Evolutionary conservation across 2,888 invertebrate species (phyloP).

Genomic region (Drosophila tripunctata): DNA sequence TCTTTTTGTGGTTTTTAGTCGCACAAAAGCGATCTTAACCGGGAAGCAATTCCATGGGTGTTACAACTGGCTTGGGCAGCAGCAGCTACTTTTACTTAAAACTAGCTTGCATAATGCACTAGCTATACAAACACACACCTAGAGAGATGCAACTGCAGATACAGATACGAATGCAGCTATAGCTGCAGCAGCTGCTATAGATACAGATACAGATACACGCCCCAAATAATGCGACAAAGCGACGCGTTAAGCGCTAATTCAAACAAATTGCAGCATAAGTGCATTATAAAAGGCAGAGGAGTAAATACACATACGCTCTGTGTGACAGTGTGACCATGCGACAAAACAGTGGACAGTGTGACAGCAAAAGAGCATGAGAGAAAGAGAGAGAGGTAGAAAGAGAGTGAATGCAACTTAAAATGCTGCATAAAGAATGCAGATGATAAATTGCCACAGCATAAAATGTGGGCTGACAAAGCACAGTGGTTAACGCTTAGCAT

Average conservation of each 20-base stretch:
- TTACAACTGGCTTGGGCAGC: constrained; percentile 51
- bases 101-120: constrained; percentile 55
- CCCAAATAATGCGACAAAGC: constrained; percentile 34
- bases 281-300: constrained; percentile 73
- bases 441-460: constrained; percentile 62
- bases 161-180: constrained; percentile 1
- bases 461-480: constrained; percentile 38
- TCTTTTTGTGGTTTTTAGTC: constrained; percentile 17
- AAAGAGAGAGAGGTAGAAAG: no score
- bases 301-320: constrained; percentile 23
- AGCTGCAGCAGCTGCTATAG: not conserved
- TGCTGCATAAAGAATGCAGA: constrained; percentile 38
- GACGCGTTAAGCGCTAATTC: constrained; percentile 64
- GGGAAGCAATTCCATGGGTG: constrained; percentile 61
- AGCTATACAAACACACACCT: constrained; percentile 12
- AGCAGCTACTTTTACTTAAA: constrained; percentile 69
- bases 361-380: constrained; percentile 53
- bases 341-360: constrained; percentile 59
- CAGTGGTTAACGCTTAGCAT: no score
- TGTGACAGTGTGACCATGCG: constrained; percentile 60
- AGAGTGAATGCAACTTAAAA: constrained; percentile 5
- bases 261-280: constrained; percentile 79
- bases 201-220: constrained; percentile 39
- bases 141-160: not conserved
- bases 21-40: constrained; percentile 51